Conservation (phyloP, 2,888 invertebrate species). For the Pedicia rivosa region DNA sequence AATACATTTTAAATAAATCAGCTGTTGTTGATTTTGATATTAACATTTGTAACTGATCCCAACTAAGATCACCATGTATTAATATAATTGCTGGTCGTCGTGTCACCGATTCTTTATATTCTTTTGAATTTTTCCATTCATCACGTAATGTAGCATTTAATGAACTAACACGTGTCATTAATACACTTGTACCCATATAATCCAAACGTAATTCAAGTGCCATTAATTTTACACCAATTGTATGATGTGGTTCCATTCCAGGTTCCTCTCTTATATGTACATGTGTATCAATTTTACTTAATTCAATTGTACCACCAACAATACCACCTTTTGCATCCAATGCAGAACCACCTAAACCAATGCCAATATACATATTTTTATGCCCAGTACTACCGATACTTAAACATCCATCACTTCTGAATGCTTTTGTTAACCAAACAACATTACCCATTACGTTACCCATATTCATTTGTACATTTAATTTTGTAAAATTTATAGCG, state of each 20-base stretch:
- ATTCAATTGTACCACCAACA: conserved; percentile 88
- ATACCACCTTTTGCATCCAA: conserved; percentile 95
- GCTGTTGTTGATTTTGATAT: conserved; percentile 95
- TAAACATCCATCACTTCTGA: conserved; percentile 78
- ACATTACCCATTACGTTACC: conserved; percentile 99
- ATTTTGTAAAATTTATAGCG: conserved; percentile 86
- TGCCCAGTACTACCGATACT: conserved; percentile 90
- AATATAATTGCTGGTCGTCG: conserved; percentile 69
- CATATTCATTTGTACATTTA: conserved; percentile 99
- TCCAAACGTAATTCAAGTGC: conserved; percentile 84
- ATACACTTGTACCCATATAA: conserved; percentile 95
- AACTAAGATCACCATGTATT: conserved; percentile 79
- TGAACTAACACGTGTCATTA: conserved; percentile 78
- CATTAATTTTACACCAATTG: conserved; percentile 61
- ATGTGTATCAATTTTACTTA: conserved; percentile 75
- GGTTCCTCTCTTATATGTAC: conserved; percentile 83
- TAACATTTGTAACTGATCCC: conserved; percentile 89
- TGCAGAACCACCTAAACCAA: conserved; percentile 77
- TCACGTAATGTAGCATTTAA: conserved; percentile 68
- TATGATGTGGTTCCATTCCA: conserved; percentile 78
- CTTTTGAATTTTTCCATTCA: conserved; percentile 55
- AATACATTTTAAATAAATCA: conserved; percentile 91
- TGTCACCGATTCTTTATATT: conserved; percentile 15
- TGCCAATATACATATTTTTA: conserved; percentile 79
- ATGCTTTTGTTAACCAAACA: conserved; percentile 82